A percentile compares a stretch with the other conserved stretches of the same genome.
Evolutionary conservation across 2,888 invertebrate species (phyloP).

Genomic region (Limnephilus lunatus): DNA sequence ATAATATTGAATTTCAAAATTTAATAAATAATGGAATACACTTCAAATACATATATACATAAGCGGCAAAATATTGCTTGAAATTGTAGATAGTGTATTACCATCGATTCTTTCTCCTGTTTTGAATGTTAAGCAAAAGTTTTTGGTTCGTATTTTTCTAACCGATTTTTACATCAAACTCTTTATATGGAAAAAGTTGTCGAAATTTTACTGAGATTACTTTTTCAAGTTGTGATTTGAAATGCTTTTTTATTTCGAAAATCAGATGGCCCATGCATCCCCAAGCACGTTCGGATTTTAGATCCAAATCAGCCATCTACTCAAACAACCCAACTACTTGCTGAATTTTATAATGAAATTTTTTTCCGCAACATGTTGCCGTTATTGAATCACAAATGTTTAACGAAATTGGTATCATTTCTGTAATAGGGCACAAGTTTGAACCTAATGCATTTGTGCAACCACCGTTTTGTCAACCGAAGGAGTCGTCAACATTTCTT

Average conservation of each 20-base stretch:
- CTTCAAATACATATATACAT: background rate
- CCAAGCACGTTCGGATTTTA: background rate
- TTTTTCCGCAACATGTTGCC: background rate
- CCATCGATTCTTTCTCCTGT: no score
- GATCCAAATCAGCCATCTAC: background rate
- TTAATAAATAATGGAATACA: background rate
- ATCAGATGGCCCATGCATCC: background rate
- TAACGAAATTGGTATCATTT: constrained; percentile 5
- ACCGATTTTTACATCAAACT: background rate
- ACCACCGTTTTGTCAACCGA: background rate
- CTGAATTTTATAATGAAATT: background rate
- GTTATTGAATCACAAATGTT: constrained; percentile 18
- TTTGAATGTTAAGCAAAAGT: background rate
- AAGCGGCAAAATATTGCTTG: background rate
- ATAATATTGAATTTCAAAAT: no score
- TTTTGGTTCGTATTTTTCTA: background rate
- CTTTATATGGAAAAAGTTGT: background rate
- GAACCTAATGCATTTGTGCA: background rate
- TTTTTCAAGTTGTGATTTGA: background rate
- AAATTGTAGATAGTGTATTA: background rate
- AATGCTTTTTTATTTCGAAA: background rate
- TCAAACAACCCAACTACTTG: background rate
- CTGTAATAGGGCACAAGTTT: constrained; percentile 2
- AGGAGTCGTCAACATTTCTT: background rate
- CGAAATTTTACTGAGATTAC: background rate